phyloP scores from a whole-genome alignment of 2,888 invertebrate species.

The Sphaerophoria rueppellii region DNA sequence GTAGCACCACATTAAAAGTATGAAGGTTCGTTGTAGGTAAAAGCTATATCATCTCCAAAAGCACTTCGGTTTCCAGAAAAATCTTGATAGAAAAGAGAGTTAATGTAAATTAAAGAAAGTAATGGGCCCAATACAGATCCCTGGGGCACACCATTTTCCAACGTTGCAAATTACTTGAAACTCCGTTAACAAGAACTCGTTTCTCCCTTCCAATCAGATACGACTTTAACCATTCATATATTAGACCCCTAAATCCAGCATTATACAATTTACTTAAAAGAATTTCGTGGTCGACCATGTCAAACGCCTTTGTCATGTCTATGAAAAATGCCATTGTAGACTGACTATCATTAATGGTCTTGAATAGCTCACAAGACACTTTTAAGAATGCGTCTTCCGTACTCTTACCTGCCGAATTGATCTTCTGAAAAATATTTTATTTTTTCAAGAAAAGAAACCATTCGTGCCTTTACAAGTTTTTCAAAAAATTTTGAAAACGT shows the following conservation, averaged over 20 bases:
- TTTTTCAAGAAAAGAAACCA: too few species aligned
- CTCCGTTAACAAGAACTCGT: background rate
- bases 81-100: too few species aligned
- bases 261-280: constrained; percentile 18
- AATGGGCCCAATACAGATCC: background rate
- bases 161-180: background rate
- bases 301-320: constrained; percentile 38
- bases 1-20: too few species aligned
- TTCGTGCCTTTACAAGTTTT: too few species aligned
- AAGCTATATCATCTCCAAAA: too few species aligned
- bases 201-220: constrained; percentile 26
- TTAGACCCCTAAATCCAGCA: constrained; percentile 18
- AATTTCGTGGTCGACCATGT: constrained; percentile 26
- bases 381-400: background rate
- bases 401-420: too few species aligned
- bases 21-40: too few species aligned
- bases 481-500: too few species aligned
- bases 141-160: background rate
- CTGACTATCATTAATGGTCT: background rate
- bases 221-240: constrained; percentile 26
- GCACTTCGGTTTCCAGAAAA: too few species aligned
- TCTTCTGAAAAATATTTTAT: too few species aligned
- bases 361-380: background rate
- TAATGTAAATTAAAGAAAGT: too few species aligned
- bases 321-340: constrained; percentile 12